Conservation (phyloP, 2,888 invertebrate species). For the Drosophila niveifrons region DNA sequence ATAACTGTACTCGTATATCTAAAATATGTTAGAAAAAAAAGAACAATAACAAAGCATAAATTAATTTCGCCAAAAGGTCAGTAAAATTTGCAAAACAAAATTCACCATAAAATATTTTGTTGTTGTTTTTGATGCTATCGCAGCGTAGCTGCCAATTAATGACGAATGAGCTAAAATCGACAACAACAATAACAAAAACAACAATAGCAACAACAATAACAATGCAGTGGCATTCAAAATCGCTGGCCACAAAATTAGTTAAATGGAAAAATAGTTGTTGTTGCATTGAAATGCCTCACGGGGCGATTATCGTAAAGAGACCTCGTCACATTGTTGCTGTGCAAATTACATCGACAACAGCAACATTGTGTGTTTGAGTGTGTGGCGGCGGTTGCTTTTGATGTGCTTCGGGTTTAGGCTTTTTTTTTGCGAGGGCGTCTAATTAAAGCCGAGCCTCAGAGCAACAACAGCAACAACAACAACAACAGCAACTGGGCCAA, state of each 20-base stretch:
- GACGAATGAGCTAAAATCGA: slow-evolving; percentile 58
- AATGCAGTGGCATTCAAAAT: slow-evolving; percentile 57
- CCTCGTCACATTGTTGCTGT: slow-evolving; percentile 72
- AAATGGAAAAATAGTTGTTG: slow-evolving; percentile 77
- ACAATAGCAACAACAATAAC: slow-evolving; percentile 33
- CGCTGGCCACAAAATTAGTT: slow-evolving; percentile 72
- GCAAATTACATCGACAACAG: slow-evolving; percentile 63
- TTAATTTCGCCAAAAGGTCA: slow-evolving; percentile 74
- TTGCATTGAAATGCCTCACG: slow-evolving; percentile 74
- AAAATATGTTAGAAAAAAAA: too few relatives aligned
- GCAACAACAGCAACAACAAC: too few relatives aligned
- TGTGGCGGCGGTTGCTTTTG: slow-evolving; percentile 61
- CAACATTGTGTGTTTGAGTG: slow-evolving; percentile 24
- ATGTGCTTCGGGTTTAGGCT: slow-evolving; percentile 53
- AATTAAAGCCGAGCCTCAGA: slow-evolving; percentile 62
- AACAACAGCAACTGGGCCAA: slow-evolving; percentile 61
- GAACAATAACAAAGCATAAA: slow-evolving; percentile 23
- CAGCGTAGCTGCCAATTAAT: slow-evolving; percentile 71
- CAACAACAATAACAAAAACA: slow-evolving; percentile 41
- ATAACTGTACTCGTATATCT: not conserved
- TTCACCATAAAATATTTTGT: slow-evolving; percentile 38
- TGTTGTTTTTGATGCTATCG: slow-evolving; percentile 51
- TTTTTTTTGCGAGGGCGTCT: slow-evolving; percentile 55
- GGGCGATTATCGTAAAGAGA: slow-evolving; percentile 73
- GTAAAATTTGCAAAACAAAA: slow-evolving; percentile 53